A percentile compares a stretch with the other conserved stretches of the same genome.
phyloP scores from a whole-genome alignment of 2,797 vertebrate genomes.

The Triplophysa yarkandensis region DNA sequence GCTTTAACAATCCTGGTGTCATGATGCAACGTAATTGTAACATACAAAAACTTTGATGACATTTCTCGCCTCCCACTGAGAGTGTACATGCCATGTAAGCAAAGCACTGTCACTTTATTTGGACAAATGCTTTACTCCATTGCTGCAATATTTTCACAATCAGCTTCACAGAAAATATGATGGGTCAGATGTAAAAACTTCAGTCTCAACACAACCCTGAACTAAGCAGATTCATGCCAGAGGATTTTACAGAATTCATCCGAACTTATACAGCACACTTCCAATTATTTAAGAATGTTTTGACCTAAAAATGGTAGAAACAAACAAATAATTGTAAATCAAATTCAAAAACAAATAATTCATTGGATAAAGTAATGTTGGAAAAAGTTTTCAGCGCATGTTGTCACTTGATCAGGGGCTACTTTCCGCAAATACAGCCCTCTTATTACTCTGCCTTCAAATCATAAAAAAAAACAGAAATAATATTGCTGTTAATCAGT shows the following conservation, averaged over 20 bases:
- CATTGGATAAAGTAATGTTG: no score
- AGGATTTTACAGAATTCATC: constrained; percentile 21
- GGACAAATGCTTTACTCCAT: constrained; percentile 23
- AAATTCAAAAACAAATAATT: no score
- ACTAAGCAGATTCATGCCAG: neutral
- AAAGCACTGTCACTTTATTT: constrained; percentile 29
- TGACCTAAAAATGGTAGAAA: no score
- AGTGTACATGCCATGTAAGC: constrained; percentile 13
- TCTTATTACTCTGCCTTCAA: neutral
- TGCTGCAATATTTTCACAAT: constrained; percentile 13
- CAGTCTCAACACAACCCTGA: neutral
- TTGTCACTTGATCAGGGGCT: neutral
- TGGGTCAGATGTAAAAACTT: neutral
- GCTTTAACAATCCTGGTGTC: constrained; percentile 18
- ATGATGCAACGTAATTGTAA: constrained; percentile 48
- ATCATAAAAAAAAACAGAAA: neutral
- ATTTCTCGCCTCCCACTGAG: neutral
- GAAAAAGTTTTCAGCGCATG: no score
- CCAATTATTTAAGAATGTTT: no score
- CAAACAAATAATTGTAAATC: no score
- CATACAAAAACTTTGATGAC: constrained; percentile 37
- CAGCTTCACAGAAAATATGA: constrained; percentile 24
- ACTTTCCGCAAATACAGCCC: neutral
- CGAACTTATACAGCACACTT: no score
- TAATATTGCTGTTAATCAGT: no score